These are phyloP conservation scores for Rhipidura dahli DNA, from an alignment of 2,113 vertebrate genomes.

Conservation along the genomic window DNA sequence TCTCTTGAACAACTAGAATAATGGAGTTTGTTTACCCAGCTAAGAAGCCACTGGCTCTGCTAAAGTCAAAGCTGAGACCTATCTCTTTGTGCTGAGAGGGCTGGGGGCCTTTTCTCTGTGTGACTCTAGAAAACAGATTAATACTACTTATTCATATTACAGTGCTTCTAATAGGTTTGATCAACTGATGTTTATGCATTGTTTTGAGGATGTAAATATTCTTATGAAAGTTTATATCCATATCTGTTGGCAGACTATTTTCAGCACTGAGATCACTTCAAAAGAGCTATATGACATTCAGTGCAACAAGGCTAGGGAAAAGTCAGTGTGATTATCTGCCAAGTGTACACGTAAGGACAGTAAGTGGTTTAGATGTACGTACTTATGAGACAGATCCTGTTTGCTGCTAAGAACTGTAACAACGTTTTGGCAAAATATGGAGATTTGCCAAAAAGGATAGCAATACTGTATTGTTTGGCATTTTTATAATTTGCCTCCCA, in stretches of 20 bases:
- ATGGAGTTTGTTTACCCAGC: neutral
- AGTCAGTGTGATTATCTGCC: conserved; percentile 2
- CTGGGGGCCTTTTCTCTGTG: neutral
- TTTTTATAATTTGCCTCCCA: conserved; percentile 17
- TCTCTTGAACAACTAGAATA: neutral
- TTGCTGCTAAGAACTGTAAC: conserved; percentile 5
- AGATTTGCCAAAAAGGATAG: conserved; percentile 26
- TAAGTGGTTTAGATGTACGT: neutral
- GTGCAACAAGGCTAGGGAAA: neutral
- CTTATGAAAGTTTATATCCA: neutral
- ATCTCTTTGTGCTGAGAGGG: neutral
- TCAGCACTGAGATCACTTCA: conserved; percentile 4
- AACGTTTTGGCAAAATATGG: neutral
- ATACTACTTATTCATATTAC: neutral
- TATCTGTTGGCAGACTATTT: neutral
- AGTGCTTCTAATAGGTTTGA: neutral
- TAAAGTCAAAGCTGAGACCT: neutral
- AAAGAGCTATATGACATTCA: conserved; percentile 12
- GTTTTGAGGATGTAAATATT: neutral
- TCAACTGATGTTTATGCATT: neutral
- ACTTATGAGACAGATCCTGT: neutral
- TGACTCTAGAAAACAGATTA: neutral
- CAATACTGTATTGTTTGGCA: neutral
- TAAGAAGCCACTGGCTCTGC: neutral
- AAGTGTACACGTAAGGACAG: neutral